Evolutionary conservation across 1,140 invertebrate genomes (phyloP).

Genomic region (Tachypleus tridentatus): DNA sequence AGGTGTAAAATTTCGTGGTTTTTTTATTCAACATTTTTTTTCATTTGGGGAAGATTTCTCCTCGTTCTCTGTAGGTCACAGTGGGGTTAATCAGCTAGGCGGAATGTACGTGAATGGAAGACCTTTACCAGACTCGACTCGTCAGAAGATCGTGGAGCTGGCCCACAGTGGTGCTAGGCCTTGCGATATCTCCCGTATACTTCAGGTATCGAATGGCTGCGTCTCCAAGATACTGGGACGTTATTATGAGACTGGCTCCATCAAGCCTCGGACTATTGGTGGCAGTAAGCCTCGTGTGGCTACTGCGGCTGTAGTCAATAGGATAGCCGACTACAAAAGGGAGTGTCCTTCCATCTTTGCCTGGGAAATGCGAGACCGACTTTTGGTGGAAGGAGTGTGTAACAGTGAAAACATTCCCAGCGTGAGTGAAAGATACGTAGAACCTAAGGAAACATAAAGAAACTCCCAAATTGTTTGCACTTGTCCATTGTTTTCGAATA

Average conservation of each 20-base stretch:
- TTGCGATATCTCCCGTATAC: slow-evolving; percentile 92
- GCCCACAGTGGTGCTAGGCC: slow-evolving; percentile 90
- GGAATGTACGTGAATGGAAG: slow-evolving; percentile 94
- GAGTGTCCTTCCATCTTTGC: slow-evolving; percentile 96
- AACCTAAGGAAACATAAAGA: too few species aligned
- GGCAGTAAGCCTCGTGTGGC: slow-evolving; percentile 91
- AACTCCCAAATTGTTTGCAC: too few species aligned
- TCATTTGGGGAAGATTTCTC: too few species aligned
- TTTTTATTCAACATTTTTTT: too few species aligned
- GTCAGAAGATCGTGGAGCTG: slow-evolving; percentile 90
- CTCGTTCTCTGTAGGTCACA: slow-evolving; percentile 54
- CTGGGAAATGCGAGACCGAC: slow-evolving; percentile 91
- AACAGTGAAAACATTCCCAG: slow-evolving; percentile 99
- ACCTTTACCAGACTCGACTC: slow-evolving; percentile 86
- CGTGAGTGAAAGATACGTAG: slow-evolving; percentile 56
- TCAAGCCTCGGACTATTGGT: slow-evolving; percentile 84
- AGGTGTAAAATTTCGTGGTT: too few species aligned
- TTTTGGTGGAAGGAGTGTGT: slow-evolving; percentile 91
- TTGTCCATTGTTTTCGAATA: too few species aligned
- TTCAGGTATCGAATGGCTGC: slow-evolving; percentile 91
- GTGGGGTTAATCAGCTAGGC: slow-evolving; percentile 93
- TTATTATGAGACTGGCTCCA: slow-evolving; percentile 94
- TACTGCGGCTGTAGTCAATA: slow-evolving; percentile 77
- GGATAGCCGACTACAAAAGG: slow-evolving; percentile 90
- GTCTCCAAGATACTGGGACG: slow-evolving; percentile 89